phyloP scores from a whole-genome alignment of 2,888 invertebrate species.

The Mimumesa dahlbomi region DNA sequence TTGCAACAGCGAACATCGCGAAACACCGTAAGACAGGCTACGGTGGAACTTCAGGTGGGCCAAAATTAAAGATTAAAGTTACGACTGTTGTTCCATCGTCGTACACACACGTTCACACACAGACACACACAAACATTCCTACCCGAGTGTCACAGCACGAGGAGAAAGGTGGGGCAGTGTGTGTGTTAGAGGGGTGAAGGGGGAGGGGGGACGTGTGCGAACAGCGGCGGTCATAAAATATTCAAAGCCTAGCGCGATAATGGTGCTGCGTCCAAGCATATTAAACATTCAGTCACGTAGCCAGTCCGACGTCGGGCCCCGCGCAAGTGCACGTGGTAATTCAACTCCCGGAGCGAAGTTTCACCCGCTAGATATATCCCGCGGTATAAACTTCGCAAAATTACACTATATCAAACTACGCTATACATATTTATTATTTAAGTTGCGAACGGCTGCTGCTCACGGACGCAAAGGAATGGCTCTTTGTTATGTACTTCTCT shows the following conservation, averaged over 20 bases:
- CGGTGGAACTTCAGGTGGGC: constrained; percentile 18
- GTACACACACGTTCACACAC: constrained; percentile 3
- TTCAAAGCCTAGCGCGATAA: constrained; percentile 68
- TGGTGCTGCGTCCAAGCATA: constrained; percentile 66
- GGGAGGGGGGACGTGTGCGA: constrained; percentile 12
- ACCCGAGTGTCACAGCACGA: not conserved
- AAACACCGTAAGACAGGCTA: constrained; percentile 29
- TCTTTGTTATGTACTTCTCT: no score
- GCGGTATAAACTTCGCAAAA: constrained; percentile 56
- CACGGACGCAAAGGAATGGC: no score
- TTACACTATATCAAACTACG: constrained; percentile 52
- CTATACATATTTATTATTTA: constrained; percentile 56
- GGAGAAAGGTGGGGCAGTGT: no score
- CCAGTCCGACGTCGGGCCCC: constrained; percentile 45
- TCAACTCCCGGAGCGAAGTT: constrained; percentile 61
- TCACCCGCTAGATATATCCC: constrained; percentile 45
- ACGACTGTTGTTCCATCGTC: constrained; percentile 17
- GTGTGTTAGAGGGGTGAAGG: not conserved
- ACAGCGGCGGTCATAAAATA: constrained; percentile 59
- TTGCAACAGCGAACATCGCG: not conserved
- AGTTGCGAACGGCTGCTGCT: constrained; percentile 35
- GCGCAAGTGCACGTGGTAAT: constrained; percentile 56
- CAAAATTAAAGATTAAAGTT: constrained; percentile 60
- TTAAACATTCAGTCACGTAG: constrained; percentile 67
- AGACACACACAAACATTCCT: not conserved